Evolutionary conservation across 2,888 invertebrate genomes (phyloP).

Genomic region (Caenorhabditis zanzibari): DNA sequence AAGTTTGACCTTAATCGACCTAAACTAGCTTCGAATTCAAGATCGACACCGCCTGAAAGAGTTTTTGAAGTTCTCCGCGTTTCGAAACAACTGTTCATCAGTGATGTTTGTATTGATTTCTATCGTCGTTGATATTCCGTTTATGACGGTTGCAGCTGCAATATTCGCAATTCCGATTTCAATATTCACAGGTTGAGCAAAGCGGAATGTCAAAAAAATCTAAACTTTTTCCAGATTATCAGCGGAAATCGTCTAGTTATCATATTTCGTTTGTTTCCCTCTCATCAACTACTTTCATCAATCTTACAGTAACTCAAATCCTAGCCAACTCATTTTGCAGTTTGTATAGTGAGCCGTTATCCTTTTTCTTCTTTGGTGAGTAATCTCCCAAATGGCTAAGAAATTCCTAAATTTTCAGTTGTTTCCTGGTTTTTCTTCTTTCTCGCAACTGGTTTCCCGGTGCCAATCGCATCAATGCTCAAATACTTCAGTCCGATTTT

Average conservation of each 20-base stretch:
- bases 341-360: constrained; percentile 28
- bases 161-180: constrained; percentile 27
- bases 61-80: constrained; percentile 28
- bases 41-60: constrained; percentile 47
- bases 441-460: constrained; percentile 34
- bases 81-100: constrained; percentile 28
- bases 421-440: constrained; percentile 30
- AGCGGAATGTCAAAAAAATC: no score
- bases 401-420: constrained; percentile 31
- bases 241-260: constrained; percentile 25
- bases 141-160: constrained; percentile 1
- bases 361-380: constrained; percentile 50
- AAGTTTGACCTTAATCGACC: not conserved
- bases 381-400: not conserved
- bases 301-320: constrained; percentile 19
- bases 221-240: constrained; percentile 52
- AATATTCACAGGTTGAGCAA: constrained; percentile 47
- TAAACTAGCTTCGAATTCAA: constrained; percentile 1
- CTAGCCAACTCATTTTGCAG: constrained; percentile 2
- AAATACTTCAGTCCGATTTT: constrained; percentile 39
- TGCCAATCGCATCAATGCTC: constrained; percentile 40
- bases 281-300: constrained; percentile 7
- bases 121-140: constrained; percentile 5
- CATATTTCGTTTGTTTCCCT: constrained; percentile 8
- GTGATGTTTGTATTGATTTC: constrained; percentile 12